A percentile compares a stretch with the other conserved stretches of the same genome.
These are phyloP conservation scores for Setophaga coronata DNA, from an alignment of 2,113 vertebrate genomes.

Conservation along the genomic window DNA sequence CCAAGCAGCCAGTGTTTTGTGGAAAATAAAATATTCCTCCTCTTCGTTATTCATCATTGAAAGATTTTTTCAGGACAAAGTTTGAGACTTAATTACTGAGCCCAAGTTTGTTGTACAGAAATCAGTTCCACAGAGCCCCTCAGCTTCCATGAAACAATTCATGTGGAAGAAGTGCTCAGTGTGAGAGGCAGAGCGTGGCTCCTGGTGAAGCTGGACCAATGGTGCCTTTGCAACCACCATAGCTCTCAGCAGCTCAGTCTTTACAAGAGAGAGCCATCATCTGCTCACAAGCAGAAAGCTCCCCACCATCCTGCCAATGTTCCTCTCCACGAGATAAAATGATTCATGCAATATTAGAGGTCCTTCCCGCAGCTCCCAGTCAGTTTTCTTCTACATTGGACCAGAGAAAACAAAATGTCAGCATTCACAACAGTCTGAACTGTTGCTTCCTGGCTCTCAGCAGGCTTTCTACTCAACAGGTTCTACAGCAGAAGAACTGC, in stretches of 20 bases:
- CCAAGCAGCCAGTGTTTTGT: not conserved
- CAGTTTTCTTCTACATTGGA: not conserved
- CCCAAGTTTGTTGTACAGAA: not conserved
- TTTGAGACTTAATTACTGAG: conserved; percentile 16
- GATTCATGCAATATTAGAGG: not conserved
- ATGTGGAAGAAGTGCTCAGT: not conserved
- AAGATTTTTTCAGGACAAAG: not conserved
- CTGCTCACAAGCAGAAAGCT: not conserved
- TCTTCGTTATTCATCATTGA: not conserved
- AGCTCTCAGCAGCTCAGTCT: not conserved
- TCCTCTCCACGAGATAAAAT: not conserved
- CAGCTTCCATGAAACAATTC: not conserved
- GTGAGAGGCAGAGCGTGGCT: not conserved
- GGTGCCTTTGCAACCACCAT: not conserved
- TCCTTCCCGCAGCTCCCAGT: not conserved
- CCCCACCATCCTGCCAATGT: not conserved
- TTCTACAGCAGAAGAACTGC: not conserved
- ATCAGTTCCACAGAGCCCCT: not conserved
- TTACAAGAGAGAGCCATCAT: not conserved
- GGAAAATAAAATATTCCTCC: not conserved
- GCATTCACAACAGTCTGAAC: not conserved
- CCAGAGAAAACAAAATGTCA: not conserved
- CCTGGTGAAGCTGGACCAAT: not conserved
- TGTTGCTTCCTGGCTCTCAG: not conserved
- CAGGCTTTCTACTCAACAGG: not conserved